phyloP scores from a whole-genome alignment of 2,113 vertebrate species.

The Ceuthmochares aereus region DNA sequence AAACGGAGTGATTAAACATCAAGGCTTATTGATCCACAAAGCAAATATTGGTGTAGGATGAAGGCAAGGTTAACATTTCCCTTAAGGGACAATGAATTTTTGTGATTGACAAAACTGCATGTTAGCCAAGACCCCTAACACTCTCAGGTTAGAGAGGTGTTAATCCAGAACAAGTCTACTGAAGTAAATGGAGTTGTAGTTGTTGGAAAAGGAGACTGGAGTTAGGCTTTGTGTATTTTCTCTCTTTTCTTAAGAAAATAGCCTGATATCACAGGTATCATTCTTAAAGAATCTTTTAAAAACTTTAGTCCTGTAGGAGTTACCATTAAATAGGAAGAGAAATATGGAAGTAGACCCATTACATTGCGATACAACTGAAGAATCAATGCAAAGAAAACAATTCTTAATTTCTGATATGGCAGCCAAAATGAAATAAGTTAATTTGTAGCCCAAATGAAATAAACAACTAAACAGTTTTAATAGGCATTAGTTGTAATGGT shows the following conservation, averaged over 20 bases:
- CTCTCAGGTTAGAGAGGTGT: background rate
- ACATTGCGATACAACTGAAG: background rate
- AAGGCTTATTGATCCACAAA: background rate
- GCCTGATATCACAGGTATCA: background rate
- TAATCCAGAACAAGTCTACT: background rate
- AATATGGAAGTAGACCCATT: background rate
- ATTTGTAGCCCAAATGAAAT: background rate
- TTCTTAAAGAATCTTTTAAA: background rate
- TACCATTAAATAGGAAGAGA: background rate
- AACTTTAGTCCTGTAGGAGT: background rate
- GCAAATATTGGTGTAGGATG: conserved; percentile 7
- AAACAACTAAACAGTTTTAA: background rate
- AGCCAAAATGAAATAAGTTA: background rate
- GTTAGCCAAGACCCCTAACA: background rate
- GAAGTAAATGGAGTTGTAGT: background rate
- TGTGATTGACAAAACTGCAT: background rate
- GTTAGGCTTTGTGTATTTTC: background rate
- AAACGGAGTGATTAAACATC: background rate
- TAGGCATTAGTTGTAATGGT: background rate
- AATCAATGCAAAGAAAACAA: background rate
- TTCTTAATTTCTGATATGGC: background rate
- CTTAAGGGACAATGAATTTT: background rate
- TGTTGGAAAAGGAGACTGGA: background rate
- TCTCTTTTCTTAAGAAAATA: background rate
- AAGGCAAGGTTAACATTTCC: conserved; percentile 26